Base-by-base conservation (phyloP, 2,888 invertebrate species). In the Hemistola chrysoprasaria region DNA sequence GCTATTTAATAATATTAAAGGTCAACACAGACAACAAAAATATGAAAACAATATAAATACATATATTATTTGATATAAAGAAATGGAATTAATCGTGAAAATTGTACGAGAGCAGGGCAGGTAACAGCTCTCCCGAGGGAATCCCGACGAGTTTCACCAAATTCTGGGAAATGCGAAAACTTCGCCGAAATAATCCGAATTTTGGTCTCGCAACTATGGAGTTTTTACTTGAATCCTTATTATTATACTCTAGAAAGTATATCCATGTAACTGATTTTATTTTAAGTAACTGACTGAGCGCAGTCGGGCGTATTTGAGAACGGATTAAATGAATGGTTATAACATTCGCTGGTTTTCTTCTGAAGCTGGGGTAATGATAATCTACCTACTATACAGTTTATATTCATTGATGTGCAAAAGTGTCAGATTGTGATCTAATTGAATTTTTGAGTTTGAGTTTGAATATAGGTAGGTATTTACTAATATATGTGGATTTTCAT, bases 81-180 rank as follows among this genome's bases (percentile, higher is more conserved):
- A 72, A 76, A 62, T 58, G 53, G 59, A 71, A 78, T 77, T 74
- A 74, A 74, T 76, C 62, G 65, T 40, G 49, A 52, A 62, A 67
- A 72, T 75, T 66, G 53, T 47, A 50, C 47, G 53, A 50, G 56
- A 52, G 56, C 62, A 56, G 48, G 59, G 52, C 61, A 65, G 71
- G 71, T 66, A 65, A 37, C 53, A 57, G 38, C 47, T 48, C 43
- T 58, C 71, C 64, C 66, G 21, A 11, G 56, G 66, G 67, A 65
- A 55, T 45, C 46, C 56, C 56, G 46, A 56, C 60, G 58, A 71
- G 72, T 62, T 62, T 60, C 59, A 62, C 58, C 60, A 59, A 71
- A 69, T 71, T 71, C 60, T 53, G 62, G 20, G 16, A 38, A 76
- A 77, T 72, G 70, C 62, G 65, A 61, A 73, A 78, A 79, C 65